These are phyloP conservation scores for Acanthurus tractus DNA, from an alignment of 2,797 vertebrate genomes.

Conservation along the genomic window DNA sequence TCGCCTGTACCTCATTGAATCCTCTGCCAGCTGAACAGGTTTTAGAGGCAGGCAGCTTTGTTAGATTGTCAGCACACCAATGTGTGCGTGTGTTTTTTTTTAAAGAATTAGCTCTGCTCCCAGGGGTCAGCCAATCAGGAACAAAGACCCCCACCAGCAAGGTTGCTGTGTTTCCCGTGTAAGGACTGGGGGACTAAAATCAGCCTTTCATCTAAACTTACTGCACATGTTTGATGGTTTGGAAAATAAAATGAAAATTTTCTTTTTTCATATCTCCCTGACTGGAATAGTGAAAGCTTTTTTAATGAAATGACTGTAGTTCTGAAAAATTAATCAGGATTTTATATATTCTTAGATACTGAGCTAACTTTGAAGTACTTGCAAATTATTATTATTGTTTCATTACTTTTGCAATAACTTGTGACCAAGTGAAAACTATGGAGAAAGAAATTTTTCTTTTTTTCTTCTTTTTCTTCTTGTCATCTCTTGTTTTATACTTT, in stretches of 20 bases:
- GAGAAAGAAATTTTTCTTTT: background rate
- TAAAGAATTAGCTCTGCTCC: conserved; percentile 37
- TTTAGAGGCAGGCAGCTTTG: conserved; percentile 43
- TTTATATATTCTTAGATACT: background rate
- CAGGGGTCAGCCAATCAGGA: conserved; percentile 33
- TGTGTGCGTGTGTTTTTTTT: conserved; percentile 19
- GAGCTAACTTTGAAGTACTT: background rate
- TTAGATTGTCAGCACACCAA: conserved; percentile 45
- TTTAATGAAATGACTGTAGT: background rate
- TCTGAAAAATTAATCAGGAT: background rate
- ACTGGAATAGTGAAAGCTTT: background rate
- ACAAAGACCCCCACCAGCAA: conserved; percentile 29
- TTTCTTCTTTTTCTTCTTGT: background rate
- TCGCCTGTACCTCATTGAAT: conserved; percentile 53
- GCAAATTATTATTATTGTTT: no score
- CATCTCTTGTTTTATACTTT: background rate
- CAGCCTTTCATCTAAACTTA: background rate
- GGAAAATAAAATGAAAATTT: background rate
- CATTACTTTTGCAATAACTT: no score
- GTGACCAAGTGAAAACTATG: background rate
- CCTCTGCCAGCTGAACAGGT: conserved; percentile 38
- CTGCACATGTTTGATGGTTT: background rate
- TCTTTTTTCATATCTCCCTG: background rate
- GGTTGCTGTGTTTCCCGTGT: conserved; percentile 13
- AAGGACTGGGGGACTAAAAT: background rate